A percentile compares a stretch with the other conserved stretches of the same genome.
Evolutionary conservation across 2,113 vertebrate species (phyloP).

Genomic region (Austrofundulus limnaeus): DNA sequence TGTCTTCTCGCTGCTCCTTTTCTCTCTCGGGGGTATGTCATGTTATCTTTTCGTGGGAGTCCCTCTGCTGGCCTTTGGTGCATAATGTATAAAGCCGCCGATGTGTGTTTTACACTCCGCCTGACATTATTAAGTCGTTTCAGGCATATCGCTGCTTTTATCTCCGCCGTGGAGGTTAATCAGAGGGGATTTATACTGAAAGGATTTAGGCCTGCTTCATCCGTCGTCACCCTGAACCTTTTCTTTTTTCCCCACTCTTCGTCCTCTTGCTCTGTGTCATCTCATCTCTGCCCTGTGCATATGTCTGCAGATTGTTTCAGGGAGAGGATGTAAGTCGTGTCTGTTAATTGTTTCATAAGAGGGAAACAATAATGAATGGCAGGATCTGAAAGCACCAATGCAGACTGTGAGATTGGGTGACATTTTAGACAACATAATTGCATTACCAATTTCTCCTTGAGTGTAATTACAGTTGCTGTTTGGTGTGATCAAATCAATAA

Average conservation of each 20-base stretch:
- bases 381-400: not conserved
- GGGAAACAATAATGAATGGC: slow-evolving; percentile 11
- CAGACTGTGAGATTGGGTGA: slow-evolving; percentile 1
- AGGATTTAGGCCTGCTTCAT: slow-evolving; percentile 44
- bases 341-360: slow-evolving; percentile 15
- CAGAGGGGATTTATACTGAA: slow-evolving; percentile 68
- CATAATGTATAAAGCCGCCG: slow-evolving; percentile 77
- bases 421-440: slow-evolving; percentile 26
- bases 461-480: slow-evolving; percentile 10
- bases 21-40: slow-evolving; percentile 60
- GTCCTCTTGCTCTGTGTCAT: not conserved
- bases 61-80: slow-evolving; percentile 71
- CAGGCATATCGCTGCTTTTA: slow-evolving; percentile 73
- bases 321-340: not conserved
- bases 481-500: not conserved
- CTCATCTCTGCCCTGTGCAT: slow-evolving; percentile 32
- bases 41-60: slow-evolving; percentile 75
- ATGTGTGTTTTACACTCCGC: slow-evolving; percentile 77
- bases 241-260: slow-evolving; percentile 4
- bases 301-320: slow-evolving; percentile 30
- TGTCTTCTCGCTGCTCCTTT: not conserved
- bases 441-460: slow-evolving; percentile 13
- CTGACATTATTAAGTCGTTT: slow-evolving; percentile 75
- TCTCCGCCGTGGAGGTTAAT: slow-evolving; percentile 71
- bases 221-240: slow-evolving; percentile 19